These are phyloP conservation scores for Catamblyrhynchus diadema DNA, from an alignment of 2,797 vertebrate species.

Conservation along the genomic window DNA sequence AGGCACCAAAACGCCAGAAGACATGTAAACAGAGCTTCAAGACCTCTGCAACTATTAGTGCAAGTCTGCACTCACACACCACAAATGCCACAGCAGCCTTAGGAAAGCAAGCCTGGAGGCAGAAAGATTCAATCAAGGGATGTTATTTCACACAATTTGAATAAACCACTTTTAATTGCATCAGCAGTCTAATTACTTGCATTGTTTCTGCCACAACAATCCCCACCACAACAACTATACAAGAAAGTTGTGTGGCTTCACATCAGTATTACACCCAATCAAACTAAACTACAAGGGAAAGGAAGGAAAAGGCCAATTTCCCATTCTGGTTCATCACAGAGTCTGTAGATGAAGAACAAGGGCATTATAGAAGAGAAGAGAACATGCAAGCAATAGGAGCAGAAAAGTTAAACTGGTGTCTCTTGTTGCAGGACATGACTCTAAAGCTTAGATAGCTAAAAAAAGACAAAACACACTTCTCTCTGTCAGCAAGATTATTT, in stretches of 20 bases:
- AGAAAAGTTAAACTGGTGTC: background rate
- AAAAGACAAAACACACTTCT: background rate
- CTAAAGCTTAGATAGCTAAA: background rate
- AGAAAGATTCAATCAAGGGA: background rate
- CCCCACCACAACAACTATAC: background rate
- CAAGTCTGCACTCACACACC: background rate
- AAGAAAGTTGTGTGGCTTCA: background rate
- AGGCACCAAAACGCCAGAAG: background rate
- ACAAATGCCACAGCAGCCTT: background rate
- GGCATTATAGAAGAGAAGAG: background rate
- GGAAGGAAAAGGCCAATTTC: background rate
- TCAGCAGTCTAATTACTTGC: background rate
- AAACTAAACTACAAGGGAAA: background rate
- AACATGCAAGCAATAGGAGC: accelerated
- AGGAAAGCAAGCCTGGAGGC: background rate
- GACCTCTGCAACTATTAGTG: background rate
- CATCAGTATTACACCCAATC: background rate
- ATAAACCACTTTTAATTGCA: background rate
- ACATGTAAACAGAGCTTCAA: background rate
- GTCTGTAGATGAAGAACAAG: background rate
- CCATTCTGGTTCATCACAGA: background rate
- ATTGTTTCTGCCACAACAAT: background rate
- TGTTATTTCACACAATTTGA: background rate
- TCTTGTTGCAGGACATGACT: background rate
- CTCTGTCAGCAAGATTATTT: background rate